phyloP scores from a whole-genome alignment of 2,113 vertebrate genomes.

The Xiphorhynchus elegans region DNA sequence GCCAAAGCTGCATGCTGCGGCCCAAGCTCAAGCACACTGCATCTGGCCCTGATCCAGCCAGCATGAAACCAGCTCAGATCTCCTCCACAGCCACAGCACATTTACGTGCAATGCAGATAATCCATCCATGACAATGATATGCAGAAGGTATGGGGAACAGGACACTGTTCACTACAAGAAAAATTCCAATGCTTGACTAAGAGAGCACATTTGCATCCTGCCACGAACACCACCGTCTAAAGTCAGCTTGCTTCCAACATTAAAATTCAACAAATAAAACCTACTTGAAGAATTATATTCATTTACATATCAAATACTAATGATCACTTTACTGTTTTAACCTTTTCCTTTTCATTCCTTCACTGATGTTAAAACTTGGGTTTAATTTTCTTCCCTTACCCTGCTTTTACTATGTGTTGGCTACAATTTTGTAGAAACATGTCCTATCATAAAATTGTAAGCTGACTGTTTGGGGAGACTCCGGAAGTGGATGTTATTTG shows the following conservation, averaged over 20 bases:
- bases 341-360: neutral
- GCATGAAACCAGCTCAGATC: neutral
- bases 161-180: neutral
- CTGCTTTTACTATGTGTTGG: neutral
- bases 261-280: neutral
- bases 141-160: accelerated
- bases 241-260: neutral
- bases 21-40: neutral
- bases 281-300: neutral
- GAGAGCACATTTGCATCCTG: neutral
- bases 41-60: neutral
- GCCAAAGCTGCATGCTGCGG: neutral
- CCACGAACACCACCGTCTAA: neutral
- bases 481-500: neutral
- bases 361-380: neutral
- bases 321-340: neutral
- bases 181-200: neutral
- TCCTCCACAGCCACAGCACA: neutral
- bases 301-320: neutral
- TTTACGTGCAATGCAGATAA: neutral
- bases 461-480: neutral
- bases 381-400: neutral
- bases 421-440: neutral
- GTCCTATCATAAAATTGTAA: neutral
- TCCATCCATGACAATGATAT: neutral